Base-by-base conservation (phyloP, 2,113 vertebrate species). In the Atrichornis clamosus region DNA sequence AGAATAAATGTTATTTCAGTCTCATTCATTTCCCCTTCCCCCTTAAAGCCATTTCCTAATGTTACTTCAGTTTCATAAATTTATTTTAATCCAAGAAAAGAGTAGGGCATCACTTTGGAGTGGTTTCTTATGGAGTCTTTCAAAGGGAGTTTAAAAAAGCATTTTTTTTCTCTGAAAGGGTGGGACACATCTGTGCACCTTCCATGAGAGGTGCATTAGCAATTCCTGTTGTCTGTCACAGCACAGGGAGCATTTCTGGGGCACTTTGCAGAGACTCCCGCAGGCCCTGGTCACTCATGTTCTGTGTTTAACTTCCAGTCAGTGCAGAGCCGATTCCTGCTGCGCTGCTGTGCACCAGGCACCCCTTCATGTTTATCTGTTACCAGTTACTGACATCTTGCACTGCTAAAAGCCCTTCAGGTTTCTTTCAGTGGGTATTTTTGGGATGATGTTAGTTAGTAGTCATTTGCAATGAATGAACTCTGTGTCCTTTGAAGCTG, bases 251-350 rank as follows among this genome's bases (percentile, higher is more conserved):
- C 23, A 4, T 53, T 89, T 41, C 50, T 65, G 46, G 59, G 59
- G 39, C 0, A 0, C 84, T 67, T 18, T 60, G 72, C 49, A 10
- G 55, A 9, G 64, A 33, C 41, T 30, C 21, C 41, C 33, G 58
- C 0, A 0, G 10, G 58, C 1, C 35, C 10, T 49, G 62, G 33
- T 72, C 53, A 20, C 0, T 0, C 4, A 0, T 6, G 11, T n/a
- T 62, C 52, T 35, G 59, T 58, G 28, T 70, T 73, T 62, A 22
- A 18, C 13, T 35, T 49, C 27, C n/a, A 27, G 53, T 13, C 28
- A 2, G 8, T 17, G 10, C 1, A 2, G 44, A 63, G 75, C 32
- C 0, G 0, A 72, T 74, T 42, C 35, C 23, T 0, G 0, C 4
- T 3, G 33, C 33, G 49, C 33, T 1, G 1, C 49, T 7, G 42